Conservation (phyloP, 2,888 invertebrate species). For the Oscheius myriophilus region DNA sequence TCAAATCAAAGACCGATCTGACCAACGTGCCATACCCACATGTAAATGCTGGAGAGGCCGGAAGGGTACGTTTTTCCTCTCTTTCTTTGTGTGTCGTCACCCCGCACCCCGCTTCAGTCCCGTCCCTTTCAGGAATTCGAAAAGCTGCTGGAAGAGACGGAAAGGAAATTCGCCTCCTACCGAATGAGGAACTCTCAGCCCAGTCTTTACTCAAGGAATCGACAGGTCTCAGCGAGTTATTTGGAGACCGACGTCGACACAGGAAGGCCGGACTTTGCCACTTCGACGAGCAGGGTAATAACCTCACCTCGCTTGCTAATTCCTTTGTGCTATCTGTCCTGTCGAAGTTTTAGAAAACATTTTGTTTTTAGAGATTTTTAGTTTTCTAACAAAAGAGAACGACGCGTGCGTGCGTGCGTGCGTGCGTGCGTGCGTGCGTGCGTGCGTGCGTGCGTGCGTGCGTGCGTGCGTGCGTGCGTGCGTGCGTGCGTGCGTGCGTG, state of each 20-base stretch:
- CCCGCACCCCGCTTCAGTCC: neutral
- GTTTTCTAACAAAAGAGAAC: no score
- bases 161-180: conserved; percentile 66
- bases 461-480: no score
- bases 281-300: conserved; percentile 34
- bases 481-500: no score
- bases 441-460: no score
- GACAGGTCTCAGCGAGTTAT: conserved; percentile 45
- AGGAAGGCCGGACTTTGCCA: conserved; percentile 36
- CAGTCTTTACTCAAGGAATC: conserved; percentile 50
- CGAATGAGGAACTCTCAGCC: conserved; percentile 58
- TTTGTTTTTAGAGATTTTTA: no score
- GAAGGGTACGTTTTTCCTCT: conserved; percentile 20
- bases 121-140: conserved; percentile 64
- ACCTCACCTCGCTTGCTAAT: conserved; percentile 9
- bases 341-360: no score
- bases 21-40: conserved; percentile 43
- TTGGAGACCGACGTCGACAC: conserved; percentile 61
- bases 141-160: conserved; percentile 65
- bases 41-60: conserved; percentile 40
- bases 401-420: no score
- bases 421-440: no score
- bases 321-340: neutral
- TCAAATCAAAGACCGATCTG: conserved; percentile 49
- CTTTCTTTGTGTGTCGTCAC: conserved; percentile 12